A percentile compares a stretch with the other conserved stretches of the same genome.
Conservation (phyloP, 1,140 invertebrate genomes). For the Caenorhabditis remanei region DNA sequence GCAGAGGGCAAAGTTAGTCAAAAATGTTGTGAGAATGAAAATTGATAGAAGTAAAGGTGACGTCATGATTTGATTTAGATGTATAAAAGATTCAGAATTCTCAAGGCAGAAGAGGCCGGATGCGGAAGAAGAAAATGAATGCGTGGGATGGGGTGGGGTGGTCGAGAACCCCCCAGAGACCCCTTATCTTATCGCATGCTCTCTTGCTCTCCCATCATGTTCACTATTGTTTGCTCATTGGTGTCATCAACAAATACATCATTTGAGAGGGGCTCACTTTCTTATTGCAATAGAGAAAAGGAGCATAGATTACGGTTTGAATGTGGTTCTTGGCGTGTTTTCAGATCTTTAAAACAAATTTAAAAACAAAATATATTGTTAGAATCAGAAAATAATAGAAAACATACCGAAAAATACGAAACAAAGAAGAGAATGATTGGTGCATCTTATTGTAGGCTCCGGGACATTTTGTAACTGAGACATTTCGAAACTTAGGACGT, state of each 20-base stretch:
- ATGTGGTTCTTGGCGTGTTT: no score
- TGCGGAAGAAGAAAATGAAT: background rate
- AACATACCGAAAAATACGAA: no score
- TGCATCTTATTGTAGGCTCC: no score
- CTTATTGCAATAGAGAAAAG: no score
- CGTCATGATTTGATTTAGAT: background rate
- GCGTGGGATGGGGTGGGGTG: background rate
- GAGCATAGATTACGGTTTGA: no score
- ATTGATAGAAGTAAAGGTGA: background rate
- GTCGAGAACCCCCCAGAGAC: background rate
- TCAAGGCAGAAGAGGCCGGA: background rate
- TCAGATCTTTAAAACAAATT: no score
- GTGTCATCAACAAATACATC: constrained; percentile 8
- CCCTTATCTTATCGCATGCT: constrained; percentile 1
- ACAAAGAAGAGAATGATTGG: no score
- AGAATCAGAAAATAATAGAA: no score
- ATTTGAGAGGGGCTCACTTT: background rate
- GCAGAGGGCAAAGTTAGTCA: background rate
- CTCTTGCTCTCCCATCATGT: background rate
- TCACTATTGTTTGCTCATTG: constrained; percentile 40
- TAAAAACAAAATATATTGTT: no score
- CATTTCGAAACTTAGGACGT: no score
- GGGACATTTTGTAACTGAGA: no score
- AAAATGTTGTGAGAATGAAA: background rate
- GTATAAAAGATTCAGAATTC: background rate